Evolutionary conservation across 1,140 invertebrate genomes (phyloP).

Genomic region (Nymphalis io): DNA sequence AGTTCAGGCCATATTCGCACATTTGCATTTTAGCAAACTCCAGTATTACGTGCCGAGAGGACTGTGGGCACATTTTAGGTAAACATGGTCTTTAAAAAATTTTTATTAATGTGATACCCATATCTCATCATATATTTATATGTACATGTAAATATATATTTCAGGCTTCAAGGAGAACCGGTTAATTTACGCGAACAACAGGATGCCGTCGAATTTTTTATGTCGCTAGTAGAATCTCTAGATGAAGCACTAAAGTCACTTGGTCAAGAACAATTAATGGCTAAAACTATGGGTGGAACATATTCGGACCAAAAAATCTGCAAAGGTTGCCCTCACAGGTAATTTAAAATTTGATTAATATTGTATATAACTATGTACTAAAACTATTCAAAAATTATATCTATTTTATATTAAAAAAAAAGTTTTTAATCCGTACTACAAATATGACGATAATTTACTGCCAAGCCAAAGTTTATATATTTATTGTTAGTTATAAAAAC

Average conservation of each 20-base stretch:
- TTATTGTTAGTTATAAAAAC: no score
- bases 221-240: constrained; percentile 97
- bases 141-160: constrained; percentile 10
- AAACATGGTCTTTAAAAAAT: constrained; percentile 29
- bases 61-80: constrained; percentile 99
- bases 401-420: no score
- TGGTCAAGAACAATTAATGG: constrained; percentile 95
- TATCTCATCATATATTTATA: not conserved
- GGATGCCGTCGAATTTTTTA: constrained; percentile 99
- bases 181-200: constrained; percentile 99
- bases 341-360: no score
- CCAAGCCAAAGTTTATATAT: no score
- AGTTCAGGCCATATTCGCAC: constrained; percentile 98
- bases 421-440: no score
- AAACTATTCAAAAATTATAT: no score
- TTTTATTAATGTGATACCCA: not conserved
- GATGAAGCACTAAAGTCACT: constrained; percentile 98
- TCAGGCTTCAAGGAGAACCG: constrained; percentile 91
- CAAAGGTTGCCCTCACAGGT: constrained; percentile 98
- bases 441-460: no score
- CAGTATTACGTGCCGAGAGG: constrained; percentile 98
- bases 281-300: constrained; percentile 96
- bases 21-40: constrained; percentile 96
- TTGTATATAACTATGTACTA: no score
- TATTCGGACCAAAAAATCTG: constrained; percentile 99